phyloP scores from a whole-genome alignment of 2,113 vertebrate species.

The Uria aalge region DNA sequence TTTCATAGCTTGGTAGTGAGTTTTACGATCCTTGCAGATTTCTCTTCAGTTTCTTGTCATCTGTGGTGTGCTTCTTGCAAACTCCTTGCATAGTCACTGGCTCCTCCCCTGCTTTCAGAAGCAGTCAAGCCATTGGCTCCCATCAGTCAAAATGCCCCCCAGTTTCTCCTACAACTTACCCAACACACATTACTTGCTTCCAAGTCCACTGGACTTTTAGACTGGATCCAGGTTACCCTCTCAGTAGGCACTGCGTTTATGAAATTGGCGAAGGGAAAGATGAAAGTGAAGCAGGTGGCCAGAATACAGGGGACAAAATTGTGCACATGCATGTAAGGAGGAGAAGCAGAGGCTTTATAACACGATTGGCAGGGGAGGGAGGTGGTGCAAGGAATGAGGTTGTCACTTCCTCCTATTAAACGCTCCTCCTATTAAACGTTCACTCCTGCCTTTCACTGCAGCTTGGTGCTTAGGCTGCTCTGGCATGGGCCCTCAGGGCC shows the following conservation, averaged over 20 bases:
- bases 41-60: neutral
- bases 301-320: neutral
- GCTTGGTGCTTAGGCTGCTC: neutral
- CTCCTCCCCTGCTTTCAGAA: neutral
- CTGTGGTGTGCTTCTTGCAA: neutral
- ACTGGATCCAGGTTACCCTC: neutral
- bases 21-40: neutral
- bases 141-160: neutral
- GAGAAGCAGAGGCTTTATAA: neutral
- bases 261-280: neutral
- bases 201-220: neutral
- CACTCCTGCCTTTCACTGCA: neutral
- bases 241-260: neutral
- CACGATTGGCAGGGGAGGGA: neutral
- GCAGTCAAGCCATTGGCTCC: neutral
- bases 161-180: neutral
- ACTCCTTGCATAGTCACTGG: neutral
- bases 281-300: neutral
- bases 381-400: neutral
- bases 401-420: neutral
- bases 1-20: neutral
- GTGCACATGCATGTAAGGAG: neutral
- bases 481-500: fast-evolving
- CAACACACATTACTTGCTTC: neutral
- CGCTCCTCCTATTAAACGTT: neutral